Conservation (phyloP, 2,888 invertebrate genomes). For the Dorcus parallelipipedus region DNA sequence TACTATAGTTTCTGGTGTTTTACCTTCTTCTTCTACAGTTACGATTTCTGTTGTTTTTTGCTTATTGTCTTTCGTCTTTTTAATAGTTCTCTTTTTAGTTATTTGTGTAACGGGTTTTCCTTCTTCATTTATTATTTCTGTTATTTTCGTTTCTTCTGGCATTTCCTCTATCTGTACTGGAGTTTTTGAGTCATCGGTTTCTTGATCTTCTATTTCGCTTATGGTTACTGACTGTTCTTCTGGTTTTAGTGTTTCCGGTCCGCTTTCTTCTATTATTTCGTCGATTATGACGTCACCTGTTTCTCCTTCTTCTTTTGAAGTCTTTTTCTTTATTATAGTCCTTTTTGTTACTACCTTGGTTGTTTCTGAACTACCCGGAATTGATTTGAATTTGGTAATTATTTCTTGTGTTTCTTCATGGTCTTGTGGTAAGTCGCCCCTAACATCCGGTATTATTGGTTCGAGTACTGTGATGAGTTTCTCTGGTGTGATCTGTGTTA, state of each 20-base stretch:
- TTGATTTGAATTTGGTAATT: slow-evolving; percentile 57
- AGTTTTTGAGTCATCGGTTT: slow-evolving; percentile 20
- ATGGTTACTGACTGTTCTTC: slow-evolving; percentile 21
- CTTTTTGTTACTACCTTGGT: slow-evolving; percentile 57
- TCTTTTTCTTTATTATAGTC: slow-evolving; percentile 54
- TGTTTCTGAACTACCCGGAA: slow-evolving; percentile 53
- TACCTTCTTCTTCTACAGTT: slow-evolving; percentile 30
- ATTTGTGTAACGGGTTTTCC: slow-evolving; percentile 32
- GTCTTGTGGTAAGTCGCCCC: slow-evolving; percentile 35
- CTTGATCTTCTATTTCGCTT: slow-evolving; percentile 22
- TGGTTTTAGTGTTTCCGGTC: slow-evolving; percentile 47
- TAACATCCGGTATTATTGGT: slow-evolving; percentile 41
- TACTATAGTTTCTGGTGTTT: slow-evolving; percentile 32
- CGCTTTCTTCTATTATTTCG: slow-evolving; percentile 49
- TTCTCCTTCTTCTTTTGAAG: slow-evolving; percentile 35
- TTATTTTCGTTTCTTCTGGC: slow-evolving; percentile 32
- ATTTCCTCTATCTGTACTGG: slow-evolving; percentile 23
- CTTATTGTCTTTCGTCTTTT: slow-evolving; percentile 41
- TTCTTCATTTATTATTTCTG: slow-evolving; percentile 24
- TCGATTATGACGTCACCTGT: slow-evolving; percentile 55
- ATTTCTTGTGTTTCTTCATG: slow-evolving; percentile 59
- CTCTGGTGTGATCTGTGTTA: slow-evolving; percentile 40
- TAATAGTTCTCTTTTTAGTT: slow-evolving; percentile 45
- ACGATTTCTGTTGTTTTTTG: slow-evolving; percentile 46
- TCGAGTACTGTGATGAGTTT: slow-evolving; percentile 36